Evolutionary conservation across 1,140 invertebrate species (phyloP), one percentile per base, ranked within the genome.

Genomic region (Calephelis nemesis): DNA sequence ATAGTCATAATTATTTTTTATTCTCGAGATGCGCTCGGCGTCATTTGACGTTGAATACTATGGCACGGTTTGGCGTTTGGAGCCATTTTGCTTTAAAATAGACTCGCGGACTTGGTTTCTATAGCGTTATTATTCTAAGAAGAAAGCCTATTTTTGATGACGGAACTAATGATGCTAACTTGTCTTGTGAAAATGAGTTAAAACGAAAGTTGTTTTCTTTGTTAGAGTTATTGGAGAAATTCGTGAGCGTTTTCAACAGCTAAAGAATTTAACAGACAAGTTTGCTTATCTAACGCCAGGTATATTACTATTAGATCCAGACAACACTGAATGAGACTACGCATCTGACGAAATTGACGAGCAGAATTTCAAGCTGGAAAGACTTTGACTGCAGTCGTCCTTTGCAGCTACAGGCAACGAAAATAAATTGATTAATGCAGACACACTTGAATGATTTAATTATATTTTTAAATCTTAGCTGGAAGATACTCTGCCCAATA

Each of bases 231-330:
- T 67, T 67, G 58, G 62, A 67, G 47, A 49, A 67, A 49, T 67
- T 62, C 54, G 39, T 58, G 54, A 58, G 54, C 30, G 52, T 58
- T 58, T 58, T 58, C 52, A 58, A 39, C 54, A 60, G 54, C 54
- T 40, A 40, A 19, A 60, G 54, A 60, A 60, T 40, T 60, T 60
- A 13, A 40, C 54, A 4, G 52, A 58, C 30, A 58, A 58, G 54
- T 40, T 60, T 60, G 66, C 58, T 67, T 62, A 62, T 62, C 58
- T 67, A 67, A 62, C 15, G 12, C 66, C 66, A 58, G 47, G 42
- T 62, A 60, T 67, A 62, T 67, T 67, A 47, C 62, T 67, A 47
- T 67, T 67, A 60, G 42, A 67, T 67, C 66, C 66, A 67, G 12
- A 67, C 19, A 58, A 40, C 66, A 62, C n/a, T 67, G 6, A 60